A percentile compares a stretch with the other conserved stretches of the same genome.
phyloP scores from a whole-genome alignment of 2,797 vertebrate genomes.

The Tinamus major region DNA sequence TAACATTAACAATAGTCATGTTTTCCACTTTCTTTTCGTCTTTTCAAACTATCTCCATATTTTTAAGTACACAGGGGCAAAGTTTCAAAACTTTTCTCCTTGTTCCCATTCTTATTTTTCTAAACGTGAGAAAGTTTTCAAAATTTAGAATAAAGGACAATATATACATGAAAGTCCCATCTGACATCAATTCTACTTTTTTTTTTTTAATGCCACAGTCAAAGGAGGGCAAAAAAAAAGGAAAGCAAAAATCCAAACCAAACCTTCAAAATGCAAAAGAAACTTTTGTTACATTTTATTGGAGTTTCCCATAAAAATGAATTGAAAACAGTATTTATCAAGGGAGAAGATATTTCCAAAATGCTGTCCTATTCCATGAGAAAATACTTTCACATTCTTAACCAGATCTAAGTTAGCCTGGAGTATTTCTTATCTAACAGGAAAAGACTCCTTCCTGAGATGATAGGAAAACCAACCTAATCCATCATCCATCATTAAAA shows the following conservation, averaged over 20 bases:
- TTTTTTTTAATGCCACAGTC: background rate
- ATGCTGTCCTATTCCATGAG: background rate
- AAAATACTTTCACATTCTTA: background rate
- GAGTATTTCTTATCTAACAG: background rate
- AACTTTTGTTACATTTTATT: background rate
- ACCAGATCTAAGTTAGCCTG: background rate
- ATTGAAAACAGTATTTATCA: background rate
- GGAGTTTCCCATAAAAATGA: background rate
- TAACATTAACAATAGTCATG: background rate
- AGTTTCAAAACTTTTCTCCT: background rate
- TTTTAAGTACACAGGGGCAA: background rate
- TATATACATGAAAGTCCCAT: background rate
- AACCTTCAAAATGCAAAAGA: background rate
- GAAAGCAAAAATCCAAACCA: background rate
- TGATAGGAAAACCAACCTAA: conserved; percentile 12
- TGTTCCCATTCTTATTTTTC: background rate
- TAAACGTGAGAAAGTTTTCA: background rate
- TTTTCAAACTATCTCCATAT: background rate
- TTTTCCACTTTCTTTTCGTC: background rate
- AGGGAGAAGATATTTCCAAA: background rate
- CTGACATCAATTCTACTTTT: background rate
- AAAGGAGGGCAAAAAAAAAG: background rate
- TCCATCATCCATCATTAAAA: background rate
- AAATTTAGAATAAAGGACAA: background rate
- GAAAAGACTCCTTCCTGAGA: background rate